phyloP scores from a whole-genome alignment of 2,113 vertebrate species.

The Alexandromys fortis region DNA sequence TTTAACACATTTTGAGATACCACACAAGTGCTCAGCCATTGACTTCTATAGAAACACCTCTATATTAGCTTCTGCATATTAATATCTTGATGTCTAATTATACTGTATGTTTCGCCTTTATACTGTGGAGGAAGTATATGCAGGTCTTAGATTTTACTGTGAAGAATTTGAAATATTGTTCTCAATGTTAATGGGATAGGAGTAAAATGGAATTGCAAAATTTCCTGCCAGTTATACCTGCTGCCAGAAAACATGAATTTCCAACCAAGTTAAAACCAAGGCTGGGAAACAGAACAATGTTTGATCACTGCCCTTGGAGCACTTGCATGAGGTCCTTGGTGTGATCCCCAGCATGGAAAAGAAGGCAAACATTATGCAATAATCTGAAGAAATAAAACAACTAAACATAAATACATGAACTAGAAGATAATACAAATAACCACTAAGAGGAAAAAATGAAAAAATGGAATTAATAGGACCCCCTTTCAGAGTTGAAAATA shows the following conservation, averaged over 20 bases:
- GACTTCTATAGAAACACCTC: not conserved
- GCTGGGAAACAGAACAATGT: not conserved
- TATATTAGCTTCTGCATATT: not conserved
- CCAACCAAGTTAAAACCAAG: not conserved
- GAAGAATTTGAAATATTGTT: not conserved
- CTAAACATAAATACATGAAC: not conserved
- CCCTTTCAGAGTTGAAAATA: not conserved
- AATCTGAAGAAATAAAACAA: not conserved
- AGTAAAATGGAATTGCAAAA: not conserved
- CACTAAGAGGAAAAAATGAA: not conserved
- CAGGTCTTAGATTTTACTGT: not conserved
- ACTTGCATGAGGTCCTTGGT: not conserved
- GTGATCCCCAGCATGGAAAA: not conserved
- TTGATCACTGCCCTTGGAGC: not conserved
- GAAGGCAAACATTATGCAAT: not conserved
- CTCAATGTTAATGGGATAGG: not conserved
- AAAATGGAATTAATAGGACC: not conserved
- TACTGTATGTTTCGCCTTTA: not conserved
- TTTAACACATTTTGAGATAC: not conserved
- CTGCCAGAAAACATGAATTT: not conserved
- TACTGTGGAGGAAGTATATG: not conserved
- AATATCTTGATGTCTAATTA: not conserved
- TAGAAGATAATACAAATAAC: not conserved
- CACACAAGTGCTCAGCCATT: not conserved
- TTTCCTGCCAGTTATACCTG: not conserved